A percentile compares a stretch with the other conserved stretches of the same genome.
Conservation (phyloP, 2,888 invertebrate genomes). For the Volucella inanis region DNA sequence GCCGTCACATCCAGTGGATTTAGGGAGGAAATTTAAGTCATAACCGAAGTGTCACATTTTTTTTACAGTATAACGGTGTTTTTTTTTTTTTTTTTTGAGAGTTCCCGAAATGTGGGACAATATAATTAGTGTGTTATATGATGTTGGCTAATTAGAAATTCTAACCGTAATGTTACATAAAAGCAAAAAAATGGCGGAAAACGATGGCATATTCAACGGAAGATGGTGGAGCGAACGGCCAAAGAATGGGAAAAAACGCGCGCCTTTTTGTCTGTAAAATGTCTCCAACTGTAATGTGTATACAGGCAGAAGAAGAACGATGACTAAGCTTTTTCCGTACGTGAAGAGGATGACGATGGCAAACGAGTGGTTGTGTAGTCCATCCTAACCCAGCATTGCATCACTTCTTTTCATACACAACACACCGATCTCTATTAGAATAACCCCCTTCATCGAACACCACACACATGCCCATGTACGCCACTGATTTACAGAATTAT, state of each 20-base stretch:
- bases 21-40: slow-evolving; percentile 1
- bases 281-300: slow-evolving; percentile 35
- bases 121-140: neutral
- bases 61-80: slow-evolving; percentile 3
- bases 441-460: neutral
- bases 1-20: neutral
- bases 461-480: neutral
- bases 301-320: slow-evolving; percentile 14
- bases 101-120: slow-evolving; percentile 27
- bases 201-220: slow-evolving; percentile 2
- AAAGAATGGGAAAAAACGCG: slow-evolving; percentile 39
- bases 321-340: slow-evolving; percentile 4
- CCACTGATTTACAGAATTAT: slow-evolving; percentile 41
- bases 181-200: slow-evolving; percentile 53
- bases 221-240: neutral
- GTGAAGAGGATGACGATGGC: slow-evolving; percentile 14
- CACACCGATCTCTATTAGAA: too few species aligned
- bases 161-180: slow-evolving; percentile 32
- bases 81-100: neutral
- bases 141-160: slow-evolving; percentile 9
- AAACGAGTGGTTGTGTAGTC: neutral
- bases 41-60: slow-evolving; percentile 27
- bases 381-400: slow-evolving; percentile 26
- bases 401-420: slow-evolving; percentile 17
- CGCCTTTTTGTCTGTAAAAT: slow-evolving; percentile 56